Evolutionary conservation across 2,888 invertebrate genomes (phyloP), one percentile per base, ranked within the genome.

Genomic region (Prostheceraeus crozeri): DNA sequence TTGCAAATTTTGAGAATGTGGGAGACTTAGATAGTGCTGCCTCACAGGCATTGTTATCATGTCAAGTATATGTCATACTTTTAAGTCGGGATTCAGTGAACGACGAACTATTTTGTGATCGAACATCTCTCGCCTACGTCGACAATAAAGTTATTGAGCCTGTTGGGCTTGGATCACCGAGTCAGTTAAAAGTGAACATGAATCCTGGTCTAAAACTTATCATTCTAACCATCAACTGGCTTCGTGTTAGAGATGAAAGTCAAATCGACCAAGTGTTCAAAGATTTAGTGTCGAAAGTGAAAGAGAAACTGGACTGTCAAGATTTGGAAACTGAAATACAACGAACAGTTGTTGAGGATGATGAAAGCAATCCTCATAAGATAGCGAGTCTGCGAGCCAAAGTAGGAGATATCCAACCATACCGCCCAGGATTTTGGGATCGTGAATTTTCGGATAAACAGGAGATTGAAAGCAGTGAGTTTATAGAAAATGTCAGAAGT

Each of bases 101-200:
- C 4, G 6, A n/a, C 10, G 48, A 48, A 30, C 11, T 6, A 6
- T 48, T 48, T 48, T 30, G 48, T 4, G 48, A 48, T 19, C 28
- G 48, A 25, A 4, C 28, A 4, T 48, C 48, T 4, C 48, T 48
- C 4, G 48, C 48, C 25, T 48, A 48, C 19, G 48, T 48, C 3
- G 28, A 11, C 11, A 48, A 19, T 30, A 48, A 48, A 19, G 28
- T 11, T 11, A 48, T 48, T 23, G n/a, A 25, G 8, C 48, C 48
- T 19, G n/a, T 48, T 6, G 48, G 48, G 4, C 25, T 48, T 3
- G 6, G 3, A 4, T 8, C 27, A 4, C 27, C 28, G 14, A 4
- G 48, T 6, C 4, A 19, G 27, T 6, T 48, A 8, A 25, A 30
- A 19, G 23, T 4, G 3, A 6, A 48, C 4, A 48, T 48, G 48